These are phyloP conservation scores for Taphrorychus bicolor DNA, from an alignment of 2,888 invertebrate genomes.

Conservation along the genomic window DNA sequence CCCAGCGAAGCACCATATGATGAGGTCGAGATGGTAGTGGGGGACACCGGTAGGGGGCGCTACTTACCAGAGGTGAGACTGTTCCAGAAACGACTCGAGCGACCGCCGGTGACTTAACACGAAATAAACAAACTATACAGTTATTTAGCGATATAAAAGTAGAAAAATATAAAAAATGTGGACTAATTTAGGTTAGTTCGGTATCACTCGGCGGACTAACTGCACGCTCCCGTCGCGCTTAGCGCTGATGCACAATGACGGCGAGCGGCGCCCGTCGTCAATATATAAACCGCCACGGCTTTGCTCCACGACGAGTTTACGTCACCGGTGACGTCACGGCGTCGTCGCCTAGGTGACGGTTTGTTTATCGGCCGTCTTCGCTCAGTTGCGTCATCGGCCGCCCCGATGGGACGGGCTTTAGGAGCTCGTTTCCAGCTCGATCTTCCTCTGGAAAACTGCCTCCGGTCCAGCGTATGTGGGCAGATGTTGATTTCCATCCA, in stretches of 20 bases:
- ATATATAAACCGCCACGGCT: constrained; percentile 55
- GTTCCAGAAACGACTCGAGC: constrained; percentile 51
- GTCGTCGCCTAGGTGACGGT: constrained; percentile 56
- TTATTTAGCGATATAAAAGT: constrained; percentile 57
- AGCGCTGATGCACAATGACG: constrained; percentile 57
- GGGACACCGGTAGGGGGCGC: constrained; percentile 21
- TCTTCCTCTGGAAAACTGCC: background rate
- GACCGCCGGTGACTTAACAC: constrained; percentile 52
- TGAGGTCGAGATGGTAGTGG: constrained; percentile 9
- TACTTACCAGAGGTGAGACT: constrained; percentile 55
- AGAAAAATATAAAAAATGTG: constrained; percentile 60
- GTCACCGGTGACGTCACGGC: constrained; percentile 56
- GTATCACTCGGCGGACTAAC: constrained; percentile 36
- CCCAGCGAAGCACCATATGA: constrained; percentile 8
- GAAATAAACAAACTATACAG: constrained; percentile 59
- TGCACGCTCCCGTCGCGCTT: constrained; percentile 51
- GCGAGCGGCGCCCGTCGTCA: constrained; percentile 53
- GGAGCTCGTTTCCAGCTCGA: constrained; percentile 4
- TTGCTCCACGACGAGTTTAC: constrained; percentile 57
- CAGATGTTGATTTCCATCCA: background rate
- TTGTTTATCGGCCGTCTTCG: constrained; percentile 60
- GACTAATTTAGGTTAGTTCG: constrained; percentile 57
- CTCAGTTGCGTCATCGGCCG: constrained; percentile 65
- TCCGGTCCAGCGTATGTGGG: constrained; percentile 18
- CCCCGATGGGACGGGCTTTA: constrained; percentile 26